Evolutionary conservation across 2,113 vertebrate genomes (phyloP).

Genomic region (Sturnira hondurensis): DNA sequence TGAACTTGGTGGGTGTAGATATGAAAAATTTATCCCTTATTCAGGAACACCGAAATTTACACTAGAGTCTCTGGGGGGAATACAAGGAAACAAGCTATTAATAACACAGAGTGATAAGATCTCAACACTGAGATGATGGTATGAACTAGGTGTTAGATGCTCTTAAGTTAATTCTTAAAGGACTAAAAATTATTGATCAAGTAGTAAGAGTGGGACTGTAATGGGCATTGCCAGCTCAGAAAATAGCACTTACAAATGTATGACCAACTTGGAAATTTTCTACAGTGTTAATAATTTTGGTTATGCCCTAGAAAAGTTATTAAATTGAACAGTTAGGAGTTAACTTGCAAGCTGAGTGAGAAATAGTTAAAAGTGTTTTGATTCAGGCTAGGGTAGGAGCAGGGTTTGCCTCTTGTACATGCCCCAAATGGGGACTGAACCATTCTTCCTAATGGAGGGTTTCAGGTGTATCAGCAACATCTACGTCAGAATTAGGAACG

Average conservation of each 20-base stretch:
- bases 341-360: conserved; percentile 12
- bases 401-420: too few relatives aligned
- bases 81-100: background rate
- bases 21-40: background rate
- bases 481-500: background rate
- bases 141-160: background rate
- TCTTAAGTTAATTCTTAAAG: conserved; percentile 36
- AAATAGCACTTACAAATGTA: background rate
- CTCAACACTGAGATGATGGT: background rate
- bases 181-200: background rate
- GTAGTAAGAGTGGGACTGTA: background rate
- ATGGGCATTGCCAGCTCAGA: background rate
- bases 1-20: background rate
- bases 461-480: background rate
- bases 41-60: background rate
- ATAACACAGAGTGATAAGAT: background rate
- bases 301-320: background rate
- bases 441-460: background rate
- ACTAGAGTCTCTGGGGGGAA: background rate
- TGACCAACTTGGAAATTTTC: conserved; percentile 3
- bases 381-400: background rate
- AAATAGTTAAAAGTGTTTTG: conserved; percentile 24
- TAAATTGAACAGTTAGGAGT: background rate
- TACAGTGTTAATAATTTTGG: background rate
- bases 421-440: too few relatives aligned